phyloP scores from a whole-genome alignment of 1,140 invertebrate species.

The Orius laevigatus region DNA sequence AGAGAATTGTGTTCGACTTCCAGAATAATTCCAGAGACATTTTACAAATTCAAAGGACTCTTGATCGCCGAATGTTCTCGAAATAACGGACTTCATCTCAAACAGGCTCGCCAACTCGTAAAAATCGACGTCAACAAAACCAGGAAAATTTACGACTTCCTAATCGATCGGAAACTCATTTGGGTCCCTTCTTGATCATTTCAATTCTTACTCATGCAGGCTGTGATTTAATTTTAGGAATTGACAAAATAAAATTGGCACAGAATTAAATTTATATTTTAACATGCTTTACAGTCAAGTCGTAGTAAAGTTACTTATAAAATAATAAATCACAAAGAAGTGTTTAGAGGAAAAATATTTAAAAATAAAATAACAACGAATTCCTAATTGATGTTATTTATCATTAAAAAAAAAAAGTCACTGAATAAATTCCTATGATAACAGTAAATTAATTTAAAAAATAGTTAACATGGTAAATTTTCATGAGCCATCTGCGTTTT shows the following conservation, averaged over 20 bases:
- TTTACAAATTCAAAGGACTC: constrained; percentile 55
- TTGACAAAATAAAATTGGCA: too few species aligned
- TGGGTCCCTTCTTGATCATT: constrained; percentile 14
- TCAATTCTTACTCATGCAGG: background rate
- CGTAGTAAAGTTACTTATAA: too few species aligned
- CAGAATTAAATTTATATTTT: too few species aligned
- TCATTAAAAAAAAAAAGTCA: background rate
- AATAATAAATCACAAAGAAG: too few species aligned
- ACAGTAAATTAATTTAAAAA: background rate
- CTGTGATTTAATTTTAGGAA: background rate
- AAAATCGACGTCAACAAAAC: constrained; percentile 93
- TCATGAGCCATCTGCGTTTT: constrained; percentile 21
- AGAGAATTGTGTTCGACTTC: constrained; percentile 55
- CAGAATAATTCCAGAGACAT: constrained; percentile 57
- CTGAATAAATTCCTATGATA: background rate
- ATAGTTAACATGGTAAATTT: background rate
- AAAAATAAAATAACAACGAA: too few species aligned
- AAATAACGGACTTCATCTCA: constrained; percentile 46
- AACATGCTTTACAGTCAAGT: too few species aligned
- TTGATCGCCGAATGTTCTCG: constrained; percentile 60
- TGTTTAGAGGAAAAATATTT: too few species aligned
- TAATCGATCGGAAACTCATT: constrained; percentile 36
- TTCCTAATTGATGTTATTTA: too few species aligned
- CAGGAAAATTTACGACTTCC: constrained; percentile 71
- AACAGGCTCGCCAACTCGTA: constrained; percentile 61